phyloP scores from a whole-genome alignment of 2,888 invertebrate genomes.

The Chouioia cunea region DNA sequence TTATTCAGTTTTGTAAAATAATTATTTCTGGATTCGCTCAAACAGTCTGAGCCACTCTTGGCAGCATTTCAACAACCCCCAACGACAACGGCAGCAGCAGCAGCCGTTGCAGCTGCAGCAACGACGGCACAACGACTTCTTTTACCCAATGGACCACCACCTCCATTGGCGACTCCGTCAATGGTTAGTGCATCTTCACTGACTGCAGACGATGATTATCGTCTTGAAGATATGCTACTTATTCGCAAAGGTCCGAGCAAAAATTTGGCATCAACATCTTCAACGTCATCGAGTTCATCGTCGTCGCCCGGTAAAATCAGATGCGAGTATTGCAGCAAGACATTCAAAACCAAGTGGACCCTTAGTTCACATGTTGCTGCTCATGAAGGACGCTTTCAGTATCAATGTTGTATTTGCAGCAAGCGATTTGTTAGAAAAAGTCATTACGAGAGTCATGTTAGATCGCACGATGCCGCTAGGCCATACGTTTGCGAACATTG shows the following conservation, averaged over 20 bases:
- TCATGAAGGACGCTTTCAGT: slow-evolving; percentile 66
- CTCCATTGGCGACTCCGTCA: not conserved
- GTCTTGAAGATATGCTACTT: slow-evolving; percentile 63
- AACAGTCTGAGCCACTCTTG: slow-evolving; percentile 1
- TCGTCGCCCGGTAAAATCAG: slow-evolving; percentile 51
- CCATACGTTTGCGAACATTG: slow-evolving; percentile 66
- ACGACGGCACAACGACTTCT: slow-evolving; percentile 14
- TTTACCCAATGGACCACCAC: slow-evolving; percentile 18
- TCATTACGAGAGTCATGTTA: slow-evolving; percentile 66
- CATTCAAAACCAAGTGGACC: slow-evolving; percentile 67
- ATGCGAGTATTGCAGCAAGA: slow-evolving; percentile 65
- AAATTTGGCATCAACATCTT: slow-evolving; percentile 36
- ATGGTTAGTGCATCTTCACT: slow-evolving; percentile 12
- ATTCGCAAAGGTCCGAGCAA: slow-evolving; percentile 53
- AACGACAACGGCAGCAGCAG: not conserved
- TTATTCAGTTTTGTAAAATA: not conserved
- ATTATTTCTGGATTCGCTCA: not conserved
- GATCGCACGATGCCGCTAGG: slow-evolving; percentile 65
- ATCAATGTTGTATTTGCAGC: slow-evolving; percentile 65
- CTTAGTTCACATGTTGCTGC: slow-evolving; percentile 66
- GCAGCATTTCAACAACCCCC: not conserved
- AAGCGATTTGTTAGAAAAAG: slow-evolving; percentile 67
- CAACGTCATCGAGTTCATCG: slow-evolving; percentile 20
- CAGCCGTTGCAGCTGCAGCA: not conserved
- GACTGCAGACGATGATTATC: slow-evolving; percentile 58